Conservation (phyloP, 1,140 invertebrate species). For the Dufourea novaeangliae region DNA sequence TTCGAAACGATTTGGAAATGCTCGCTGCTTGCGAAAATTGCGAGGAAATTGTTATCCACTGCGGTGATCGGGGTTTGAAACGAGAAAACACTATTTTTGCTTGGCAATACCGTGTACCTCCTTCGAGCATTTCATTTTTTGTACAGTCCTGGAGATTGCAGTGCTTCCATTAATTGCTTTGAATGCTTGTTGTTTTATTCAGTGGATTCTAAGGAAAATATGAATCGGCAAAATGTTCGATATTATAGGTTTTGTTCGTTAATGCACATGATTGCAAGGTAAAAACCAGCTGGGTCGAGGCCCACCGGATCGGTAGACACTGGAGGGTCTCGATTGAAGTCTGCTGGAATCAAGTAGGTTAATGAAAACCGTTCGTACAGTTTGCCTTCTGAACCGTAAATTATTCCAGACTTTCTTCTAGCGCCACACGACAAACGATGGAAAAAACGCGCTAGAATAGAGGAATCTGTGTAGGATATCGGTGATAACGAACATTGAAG, state of each 20-base stretch:
- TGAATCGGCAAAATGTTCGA: not conserved
- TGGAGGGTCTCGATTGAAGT: conserved; percentile 32
- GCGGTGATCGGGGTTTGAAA: conserved; percentile 4
- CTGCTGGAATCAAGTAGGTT: conserved; percentile 36
- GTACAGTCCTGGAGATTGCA: not conserved
- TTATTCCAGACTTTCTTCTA: conserved; percentile 8
- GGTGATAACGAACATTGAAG: too few species aligned
- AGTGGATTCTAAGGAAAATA: not conserved
- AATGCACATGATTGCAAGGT: not conserved
- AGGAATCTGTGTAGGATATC: not conserved
- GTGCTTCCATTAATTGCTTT: too few species aligned
- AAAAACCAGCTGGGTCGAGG: conserved; percentile 31
- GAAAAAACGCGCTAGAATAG: not conserved
- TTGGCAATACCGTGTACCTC: not conserved
- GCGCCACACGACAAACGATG: too few species aligned
- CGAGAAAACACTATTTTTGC: not conserved
- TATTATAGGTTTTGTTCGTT: not conserved
- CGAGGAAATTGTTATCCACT: conserved; percentile 19
- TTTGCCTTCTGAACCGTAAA: conserved; percentile 33
- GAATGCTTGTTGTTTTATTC: not conserved
- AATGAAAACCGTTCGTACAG: conserved; percentile 25
- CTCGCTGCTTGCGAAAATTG: conserved; percentile 1
- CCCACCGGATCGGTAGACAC: conserved; percentile 25
- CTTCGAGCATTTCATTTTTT: not conserved
- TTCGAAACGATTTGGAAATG: conserved; percentile 28